A percentile compares a stretch with the other conserved stretches of the same genome.
These are phyloP conservation scores for Ammodramus savannarum DNA, from an alignment of 2,113 vertebrate genomes.

Conservation along the genomic window DNA sequence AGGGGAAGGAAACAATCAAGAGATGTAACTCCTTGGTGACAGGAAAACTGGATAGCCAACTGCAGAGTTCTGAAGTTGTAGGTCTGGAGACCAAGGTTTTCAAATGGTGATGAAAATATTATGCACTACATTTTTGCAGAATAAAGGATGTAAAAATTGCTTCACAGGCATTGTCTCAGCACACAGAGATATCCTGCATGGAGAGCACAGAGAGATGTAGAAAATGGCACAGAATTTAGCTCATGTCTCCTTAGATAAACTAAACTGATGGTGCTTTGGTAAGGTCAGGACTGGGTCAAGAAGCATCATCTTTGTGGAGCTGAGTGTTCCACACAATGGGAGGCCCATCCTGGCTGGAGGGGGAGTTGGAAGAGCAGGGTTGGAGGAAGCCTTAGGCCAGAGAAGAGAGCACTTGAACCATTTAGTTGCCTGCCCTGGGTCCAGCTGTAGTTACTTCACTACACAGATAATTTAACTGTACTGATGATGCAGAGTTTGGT, in stretches of 20 bases:
- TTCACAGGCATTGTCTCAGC: not conserved
- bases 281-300: not conserved
- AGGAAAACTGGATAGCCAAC: not conserved
- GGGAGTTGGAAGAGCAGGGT: fast-evolving
- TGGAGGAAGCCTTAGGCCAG: not conserved
- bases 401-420: not conserved
- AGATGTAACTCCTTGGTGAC: not conserved
- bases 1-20: not conserved
- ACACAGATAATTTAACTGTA: not conserved
- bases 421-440: not conserved
- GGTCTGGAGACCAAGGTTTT: not conserved
- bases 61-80: not conserved
- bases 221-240: not conserved
- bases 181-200: fast-evolving
- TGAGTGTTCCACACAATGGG: not conserved
- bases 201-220: fast-evolving
- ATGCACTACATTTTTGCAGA: not conserved
- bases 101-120: not conserved
- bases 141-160: not conserved
- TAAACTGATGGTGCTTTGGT: not conserved
- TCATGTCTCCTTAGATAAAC: not conserved
- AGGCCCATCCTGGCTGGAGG: not conserved
- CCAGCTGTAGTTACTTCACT: not conserved
- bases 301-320: not conserved
- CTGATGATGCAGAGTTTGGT: not conserved